Conservation (phyloP, 35 echinoderm and acorn worm genomes). For the Apostichopus parvimensis region DNA sequence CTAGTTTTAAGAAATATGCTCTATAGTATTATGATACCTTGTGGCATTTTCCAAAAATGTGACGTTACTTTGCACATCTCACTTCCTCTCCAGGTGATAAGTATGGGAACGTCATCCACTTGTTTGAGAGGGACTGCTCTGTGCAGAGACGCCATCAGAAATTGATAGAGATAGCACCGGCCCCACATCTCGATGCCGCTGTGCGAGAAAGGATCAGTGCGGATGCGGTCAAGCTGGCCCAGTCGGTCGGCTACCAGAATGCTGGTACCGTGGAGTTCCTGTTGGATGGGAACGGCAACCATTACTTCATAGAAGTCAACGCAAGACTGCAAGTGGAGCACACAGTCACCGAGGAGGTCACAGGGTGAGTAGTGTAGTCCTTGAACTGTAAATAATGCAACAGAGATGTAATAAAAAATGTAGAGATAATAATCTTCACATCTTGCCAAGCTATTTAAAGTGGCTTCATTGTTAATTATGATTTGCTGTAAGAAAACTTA, state of each 20-base stretch:
- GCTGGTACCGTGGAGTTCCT: constrained; percentile 97
- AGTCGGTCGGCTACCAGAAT: constrained; percentile 91
- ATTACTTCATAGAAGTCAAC: constrained; percentile 99
- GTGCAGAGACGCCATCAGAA: constrained; percentile 98
- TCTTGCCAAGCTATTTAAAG: no score
- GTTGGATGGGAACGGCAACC: constrained; percentile 72
- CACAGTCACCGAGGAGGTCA: constrained; percentile 97
- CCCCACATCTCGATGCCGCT: constrained; percentile 71
- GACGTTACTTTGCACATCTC: not conserved
- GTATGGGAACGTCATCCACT: constrained; percentile 85
- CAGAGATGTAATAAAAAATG: no score
- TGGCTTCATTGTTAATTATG: no score
- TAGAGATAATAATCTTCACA: no score
- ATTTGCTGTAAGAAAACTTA: no score
- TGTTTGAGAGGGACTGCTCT: constrained; percentile 96
- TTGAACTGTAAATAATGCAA: no score
- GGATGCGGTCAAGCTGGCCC: constrained; percentile 86
- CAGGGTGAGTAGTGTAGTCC: constrained; percentile 68
- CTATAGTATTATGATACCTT: no score
- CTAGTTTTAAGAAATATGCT: no score
- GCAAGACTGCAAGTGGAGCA: constrained; percentile 97
- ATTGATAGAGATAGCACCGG: constrained; percentile 92
- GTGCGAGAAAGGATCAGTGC: constrained; percentile 68
- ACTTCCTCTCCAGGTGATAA: constrained; percentile 71
- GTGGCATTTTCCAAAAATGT: no score